Evolutionary conservation across 2,113 vertebrate genomes (phyloP), one percentile per base, ranked within the genome.

Genomic region (Alexandromys fortis): DNA sequence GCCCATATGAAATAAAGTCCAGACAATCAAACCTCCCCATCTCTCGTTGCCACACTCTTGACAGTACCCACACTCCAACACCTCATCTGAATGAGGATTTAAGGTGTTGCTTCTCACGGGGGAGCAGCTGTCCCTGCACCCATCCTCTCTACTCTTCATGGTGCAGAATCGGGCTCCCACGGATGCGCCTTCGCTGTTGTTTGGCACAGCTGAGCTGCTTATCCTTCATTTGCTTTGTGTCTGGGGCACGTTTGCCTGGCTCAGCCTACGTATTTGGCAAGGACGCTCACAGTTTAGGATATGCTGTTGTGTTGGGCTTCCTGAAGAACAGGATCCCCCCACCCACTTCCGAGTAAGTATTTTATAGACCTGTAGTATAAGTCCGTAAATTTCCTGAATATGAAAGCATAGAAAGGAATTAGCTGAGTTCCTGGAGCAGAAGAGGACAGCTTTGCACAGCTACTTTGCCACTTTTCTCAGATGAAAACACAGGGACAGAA

Each of bases 341-440:
- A 16, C 26, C 33, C 14, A 10, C 35, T 2, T n/a, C 3, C 17
- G 19, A 65, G 14, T 45, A 24, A 9, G 26, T 45, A 65, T 45
- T 65, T 16, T 85, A 30, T 85, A 85, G 52, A 1, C 77, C 49
- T 22, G 16, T 38, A 65, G 52, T 76, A 49, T 5, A 93, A 52
- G 93, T 85, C n/a, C 90, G 5, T 87, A 11, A 92, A 6, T 47
- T 7, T 55, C 30, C 61, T 61, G 30, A n/a, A 61, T 76, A 77
- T 89, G 11, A 88, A 93, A 96, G 78, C n/a, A 35, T n/a, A 92
- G 52, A 72, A 26, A 91, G 49, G 45, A 90, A 78, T 63, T 87
- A 87, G 63, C 68, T 30, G 58, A 33, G 68, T 90, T 78, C 78
- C 42, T 86, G 65, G 7, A 91, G n/a, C 28, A 93, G 52, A 86